Conservation (phyloP, 2,113 vertebrate species). For the Chelonoidis abingdonii region DNA sequence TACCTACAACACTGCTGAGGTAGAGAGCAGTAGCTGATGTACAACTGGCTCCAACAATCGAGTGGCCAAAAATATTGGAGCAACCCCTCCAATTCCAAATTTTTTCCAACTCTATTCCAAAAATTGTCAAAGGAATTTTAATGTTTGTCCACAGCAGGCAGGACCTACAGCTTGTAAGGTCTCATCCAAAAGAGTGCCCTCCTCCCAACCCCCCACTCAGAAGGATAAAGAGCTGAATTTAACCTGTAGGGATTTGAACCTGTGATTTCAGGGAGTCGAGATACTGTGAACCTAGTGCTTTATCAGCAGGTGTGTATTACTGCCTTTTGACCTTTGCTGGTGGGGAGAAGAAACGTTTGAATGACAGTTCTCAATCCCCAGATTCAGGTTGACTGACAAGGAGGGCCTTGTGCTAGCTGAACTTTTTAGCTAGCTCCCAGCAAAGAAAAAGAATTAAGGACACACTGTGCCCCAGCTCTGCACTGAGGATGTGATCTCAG, state of each 20-base stretch:
- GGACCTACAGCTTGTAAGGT: not conserved
- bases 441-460: not conserved
- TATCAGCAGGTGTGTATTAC: not conserved
- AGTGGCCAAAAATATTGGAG: not conserved
- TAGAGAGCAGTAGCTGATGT: not conserved
- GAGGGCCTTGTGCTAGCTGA: not conserved
- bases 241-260: not conserved
- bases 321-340: not conserved
- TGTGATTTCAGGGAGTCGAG: not conserved
- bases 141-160: accelerated
- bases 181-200: not conserved
- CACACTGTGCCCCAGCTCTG: not conserved
- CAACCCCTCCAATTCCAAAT: not conserved
- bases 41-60: not conserved
- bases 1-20: not conserved
- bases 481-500: not conserved
- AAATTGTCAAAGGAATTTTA: not conserved
- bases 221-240: not conserved
- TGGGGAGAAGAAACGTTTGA: not conserved
- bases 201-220: not conserved
- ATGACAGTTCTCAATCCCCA: not conserved
- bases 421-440: not conserved
- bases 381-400: not conserved
- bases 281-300: not conserved
- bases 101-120: not conserved